These are phyloP conservation scores for Lottia gigantea DNA, from an alignment of 2,888 invertebrate genomes.

Conservation along the genomic window DNA sequence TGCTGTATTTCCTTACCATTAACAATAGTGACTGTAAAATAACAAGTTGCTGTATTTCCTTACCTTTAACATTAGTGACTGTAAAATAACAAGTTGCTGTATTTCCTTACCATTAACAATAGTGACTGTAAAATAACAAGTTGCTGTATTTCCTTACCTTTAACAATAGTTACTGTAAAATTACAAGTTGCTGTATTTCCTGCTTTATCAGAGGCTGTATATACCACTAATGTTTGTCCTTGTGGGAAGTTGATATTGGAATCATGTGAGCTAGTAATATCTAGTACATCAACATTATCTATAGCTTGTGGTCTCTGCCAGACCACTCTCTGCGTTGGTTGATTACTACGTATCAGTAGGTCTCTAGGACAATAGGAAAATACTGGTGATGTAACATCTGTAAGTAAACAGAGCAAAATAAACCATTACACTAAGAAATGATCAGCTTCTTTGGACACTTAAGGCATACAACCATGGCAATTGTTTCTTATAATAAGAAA, in stretches of 20 bases:
- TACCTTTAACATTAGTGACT: slow-evolving; percentile 14
- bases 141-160: slow-evolving; percentile 27
- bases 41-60: too few species aligned
- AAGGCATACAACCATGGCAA: too few species aligned
- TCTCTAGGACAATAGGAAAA: slow-evolving; percentile 53
- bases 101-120: too few species aligned
- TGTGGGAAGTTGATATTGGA: slow-evolving; percentile 41
- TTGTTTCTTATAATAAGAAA: too few species aligned
- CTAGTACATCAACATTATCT: slow-evolving; percentile 49
- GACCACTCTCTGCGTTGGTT: slow-evolving; percentile 37
- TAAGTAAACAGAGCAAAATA: slow-evolving; percentile 19
- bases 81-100: too few species aligned
- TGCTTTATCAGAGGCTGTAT: slow-evolving; percentile 52
- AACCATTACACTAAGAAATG: too few species aligned
- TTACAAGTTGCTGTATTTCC: slow-evolving; percentile 51
- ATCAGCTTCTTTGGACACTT: too few species aligned
- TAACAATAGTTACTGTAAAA: slow-evolving; percentile 44
- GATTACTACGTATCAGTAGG: slow-evolving; percentile 41
- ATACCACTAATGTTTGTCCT: slow-evolving; percentile 45
- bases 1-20: too few species aligned
- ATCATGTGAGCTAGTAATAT: slow-evolving; percentile 38
- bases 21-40: too few species aligned
- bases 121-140: too few species aligned
- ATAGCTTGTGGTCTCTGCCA: slow-evolving; percentile 51
- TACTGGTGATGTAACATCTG: slow-evolving; percentile 49